Conservation (phyloP, 2,888 invertebrate species). For the Cheilosia variabilis region DNA sequence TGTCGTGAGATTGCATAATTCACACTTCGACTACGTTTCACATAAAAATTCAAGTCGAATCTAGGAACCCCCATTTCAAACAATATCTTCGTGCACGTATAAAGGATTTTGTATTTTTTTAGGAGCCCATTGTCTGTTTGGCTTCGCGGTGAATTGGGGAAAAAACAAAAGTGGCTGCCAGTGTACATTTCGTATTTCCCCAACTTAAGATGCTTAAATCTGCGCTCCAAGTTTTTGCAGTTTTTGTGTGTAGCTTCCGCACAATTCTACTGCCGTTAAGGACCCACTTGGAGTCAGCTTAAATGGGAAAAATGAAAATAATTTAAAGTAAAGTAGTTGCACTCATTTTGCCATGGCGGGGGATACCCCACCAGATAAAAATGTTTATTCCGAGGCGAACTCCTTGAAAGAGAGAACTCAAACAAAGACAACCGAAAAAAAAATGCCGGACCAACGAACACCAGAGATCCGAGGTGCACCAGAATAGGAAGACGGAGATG, state of each 20-base stretch:
- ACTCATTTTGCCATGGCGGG: slow-evolving; percentile 34
- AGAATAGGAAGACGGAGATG: slow-evolving; percentile 8
- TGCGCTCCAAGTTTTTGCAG: slow-evolving; percentile 33
- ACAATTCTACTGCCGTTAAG: slow-evolving; percentile 38
- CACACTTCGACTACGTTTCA: slow-evolving; percentile 58
- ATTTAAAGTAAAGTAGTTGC: slow-evolving; percentile 72
- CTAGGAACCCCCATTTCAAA: not conserved
- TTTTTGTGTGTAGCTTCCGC: slow-evolving; percentile 12
- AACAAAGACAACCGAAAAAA: slow-evolving; percentile 63
- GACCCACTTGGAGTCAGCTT: slow-evolving; percentile 59
- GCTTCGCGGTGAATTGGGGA: slow-evolving; percentile 26
- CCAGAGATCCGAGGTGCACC: slow-evolving; percentile 14
- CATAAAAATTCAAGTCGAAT: slow-evolving; percentile 58
- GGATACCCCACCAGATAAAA: not conserved
- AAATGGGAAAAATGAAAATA: slow-evolving; percentile 67
- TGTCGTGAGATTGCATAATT: slow-evolving; percentile 71
- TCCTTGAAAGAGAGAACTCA: slow-evolving; percentile 66
- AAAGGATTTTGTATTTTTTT: not conserved
- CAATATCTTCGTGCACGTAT: not conserved
- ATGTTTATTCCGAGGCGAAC: slow-evolving; percentile 37
- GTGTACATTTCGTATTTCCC: slow-evolving; percentile 20
- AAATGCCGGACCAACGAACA: slow-evolving; percentile 21
- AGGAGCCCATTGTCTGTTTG: slow-evolving; percentile 12
- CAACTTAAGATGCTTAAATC: slow-evolving; percentile 60
- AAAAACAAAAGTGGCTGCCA: slow-evolving; percentile 42